Evolutionary conservation across 2,113 vertebrate genomes (phyloP), one percentile per base, ranked within the genome.

Genomic region (Phoenicopterus ruber): DNA sequence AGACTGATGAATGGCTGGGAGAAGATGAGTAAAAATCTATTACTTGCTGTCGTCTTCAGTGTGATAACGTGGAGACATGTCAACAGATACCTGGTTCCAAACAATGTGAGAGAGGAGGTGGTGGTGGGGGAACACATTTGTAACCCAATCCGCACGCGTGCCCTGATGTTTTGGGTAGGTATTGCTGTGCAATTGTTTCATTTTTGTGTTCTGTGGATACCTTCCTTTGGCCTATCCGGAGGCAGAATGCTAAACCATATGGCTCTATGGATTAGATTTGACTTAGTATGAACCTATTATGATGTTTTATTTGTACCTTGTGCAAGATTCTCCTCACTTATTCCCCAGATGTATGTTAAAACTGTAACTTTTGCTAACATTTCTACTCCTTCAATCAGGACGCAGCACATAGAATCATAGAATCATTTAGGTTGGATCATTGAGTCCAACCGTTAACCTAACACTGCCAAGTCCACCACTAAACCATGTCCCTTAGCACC

Each of bases 301-400:
- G 52, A 52, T 38, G 15, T 12, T 82, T 82, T 54, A 52, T 69
- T 84, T 69, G 17, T 40, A 19, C 18, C 85, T 52, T 72, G 13
- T 61, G 29, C 6, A 6, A 0, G 3, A 17, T 9, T 73, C 9
- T 52, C 17, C 20, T 61, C 5, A 12, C 20, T 16, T 34, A 1
- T 15, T 87, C 42, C 9, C 44, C 16, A 13, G 20, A 24, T 1
- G 6, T 14, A 3, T 2, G 18, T 32, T 62, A 31, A 32, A 29
- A 18, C 26, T 21, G 8, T 55, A 42, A 86, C 16, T 21, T 66
- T 28, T n/a, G 26, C 49, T 47, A 42, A 13, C 13, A 17, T 17
- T 76, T 79, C 62, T 36, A 2, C 18, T 88, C 31, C 28, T 76
- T 80, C 63, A 54, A 6, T 12, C 31, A 34, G 36, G 58, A 20